Evolutionary conservation across 2,797 vertebrate species (phyloP), one percentile per base, ranked within the genome.

Genomic region (Coregonus sp.): DNA sequence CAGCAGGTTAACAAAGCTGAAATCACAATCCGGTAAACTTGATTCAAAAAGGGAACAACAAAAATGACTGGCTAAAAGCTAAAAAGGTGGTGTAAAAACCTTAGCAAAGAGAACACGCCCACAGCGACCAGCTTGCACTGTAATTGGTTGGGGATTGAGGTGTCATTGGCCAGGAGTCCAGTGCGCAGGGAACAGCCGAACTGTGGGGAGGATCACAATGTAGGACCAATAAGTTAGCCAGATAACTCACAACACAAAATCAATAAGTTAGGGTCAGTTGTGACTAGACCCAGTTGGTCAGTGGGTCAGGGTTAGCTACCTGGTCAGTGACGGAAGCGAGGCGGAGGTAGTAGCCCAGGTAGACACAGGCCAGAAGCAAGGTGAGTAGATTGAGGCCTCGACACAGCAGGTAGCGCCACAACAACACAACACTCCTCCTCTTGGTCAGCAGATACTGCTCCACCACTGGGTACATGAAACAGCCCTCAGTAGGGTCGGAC

Each of bases 41-140:
- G 7, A 29, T 63, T 9, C 29, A 29, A 63, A 63, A 59, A 47
- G 40, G 37, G 47, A 70, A 12, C 11, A 63, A 29, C 20, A 54
- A 72, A 2, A 72, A 18, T 6, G 5, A 18, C 37, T 33, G 11
- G 0, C 63, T 51, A 50, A 12, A 72, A 29, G 14, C 14, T 52
- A 11, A 25, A 37, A 47, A 65, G 12, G 14, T n/a, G 40, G 14
- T 5, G 50, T 20, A 66, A 4, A 12, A 90, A 95, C 91, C 98
- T 98, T 74, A 99, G 96, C 76, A 99, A 78, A 80, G 93, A 95
- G 92, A 99, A 99, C 86, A 99, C 90, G 33, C 98, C 97, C 7
- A 98, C 97, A 0, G 98, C 94, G 16, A 98, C 93, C 74, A 99
- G 95, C 74, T 99, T 99, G 83, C 97, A 99, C 90, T 98, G 97